These are phyloP conservation scores for Arenicola marina DNA, from an alignment of 2,888 invertebrate species.

Conservation along the genomic window DNA sequence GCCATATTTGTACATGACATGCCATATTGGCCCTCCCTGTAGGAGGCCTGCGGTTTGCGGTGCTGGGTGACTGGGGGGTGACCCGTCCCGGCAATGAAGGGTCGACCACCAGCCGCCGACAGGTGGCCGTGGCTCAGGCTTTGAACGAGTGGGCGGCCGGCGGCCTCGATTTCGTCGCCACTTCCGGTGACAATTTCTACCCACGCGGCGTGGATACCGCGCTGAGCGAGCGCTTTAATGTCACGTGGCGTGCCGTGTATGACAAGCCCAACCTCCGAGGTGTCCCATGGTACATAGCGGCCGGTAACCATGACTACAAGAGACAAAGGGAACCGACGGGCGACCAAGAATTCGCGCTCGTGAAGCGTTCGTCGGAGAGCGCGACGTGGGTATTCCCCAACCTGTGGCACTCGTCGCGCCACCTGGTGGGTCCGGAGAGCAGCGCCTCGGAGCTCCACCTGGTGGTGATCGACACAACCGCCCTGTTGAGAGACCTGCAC, in stretches of 20 bases:
- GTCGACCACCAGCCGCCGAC: not conserved
- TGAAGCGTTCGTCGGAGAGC: not conserved
- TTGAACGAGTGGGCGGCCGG: conserved; percentile 14
- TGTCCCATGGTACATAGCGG: conserved; percentile 17
- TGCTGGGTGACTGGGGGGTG: conserved; percentile 18
- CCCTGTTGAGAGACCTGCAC: conserved; percentile 3
- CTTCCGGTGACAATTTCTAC: conserved; percentile 27
- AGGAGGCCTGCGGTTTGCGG: conserved; percentile 5
- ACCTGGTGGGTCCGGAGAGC: not conserved
- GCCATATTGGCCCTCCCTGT: too few species aligned
- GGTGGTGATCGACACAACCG: conserved; percentile 14
- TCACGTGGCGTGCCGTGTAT: conserved; percentile 23
- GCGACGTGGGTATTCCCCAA: not conserved
- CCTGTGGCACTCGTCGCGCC: not conserved
- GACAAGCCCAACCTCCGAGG: conserved; percentile 8
- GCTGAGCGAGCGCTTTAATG: conserved; percentile 15
- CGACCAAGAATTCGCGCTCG: conserved; percentile 13
- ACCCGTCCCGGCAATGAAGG: not conserved
- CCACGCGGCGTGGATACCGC: conserved; percentile 12
- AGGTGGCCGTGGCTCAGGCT: conserved; percentile 8
- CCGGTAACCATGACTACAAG: conserved; percentile 29
- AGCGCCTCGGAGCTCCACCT: conserved; percentile 5
- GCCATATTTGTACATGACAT: too few species aligned
- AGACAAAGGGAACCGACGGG: conserved; percentile 1
- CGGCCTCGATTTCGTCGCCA: conserved; percentile 14